Percentiles rank a stretch among this genome's conserved stretches.
These are phyloP conservation scores for Lepidochitona cinerea DNA, from an alignment of 2,888 invertebrate genomes.

Conservation along the genomic window DNA sequence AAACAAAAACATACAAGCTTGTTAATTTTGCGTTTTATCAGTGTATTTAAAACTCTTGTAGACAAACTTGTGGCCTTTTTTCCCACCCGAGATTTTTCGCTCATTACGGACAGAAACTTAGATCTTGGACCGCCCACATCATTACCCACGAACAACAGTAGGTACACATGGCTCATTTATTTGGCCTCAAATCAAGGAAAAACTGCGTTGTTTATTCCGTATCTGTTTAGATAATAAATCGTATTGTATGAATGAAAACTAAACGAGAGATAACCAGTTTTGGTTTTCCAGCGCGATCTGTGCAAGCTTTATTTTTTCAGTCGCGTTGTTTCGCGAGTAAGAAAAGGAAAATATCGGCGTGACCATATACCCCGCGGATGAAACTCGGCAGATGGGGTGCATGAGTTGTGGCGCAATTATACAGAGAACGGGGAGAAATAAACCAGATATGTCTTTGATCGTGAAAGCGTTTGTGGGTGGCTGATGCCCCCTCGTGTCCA, in stretches of 20 bases:
- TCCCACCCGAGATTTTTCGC: no score
- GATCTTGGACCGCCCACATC: no score
- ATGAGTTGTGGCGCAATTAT: not conserved
- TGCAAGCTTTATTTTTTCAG: slow-evolving; percentile 5
- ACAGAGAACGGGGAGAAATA: not conserved
- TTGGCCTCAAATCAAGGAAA: not conserved
- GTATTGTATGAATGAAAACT: not conserved
- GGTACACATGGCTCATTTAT: not conserved
- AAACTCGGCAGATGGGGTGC: not conserved
- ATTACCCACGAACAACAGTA: no score
- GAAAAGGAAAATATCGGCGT: not conserved
- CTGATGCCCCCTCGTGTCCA: not conserved
- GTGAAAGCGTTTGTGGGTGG: not conserved
- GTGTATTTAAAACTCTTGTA: no score
- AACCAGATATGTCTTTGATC: not conserved
- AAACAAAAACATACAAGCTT: no score
- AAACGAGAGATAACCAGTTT: not conserved
- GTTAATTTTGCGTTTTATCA: no score
- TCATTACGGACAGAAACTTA: no score
- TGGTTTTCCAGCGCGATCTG: not conserved
- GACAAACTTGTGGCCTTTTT: no score
- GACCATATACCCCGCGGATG: not conserved
- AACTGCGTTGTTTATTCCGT: not conserved
- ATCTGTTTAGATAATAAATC: not conserved
- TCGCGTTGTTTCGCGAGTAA: not conserved